Percentiles rank a stretch among this genome's conserved stretches.
phyloP scores from a whole-genome alignment of 2,797 vertebrate genomes.

The Anguilla megastoma region DNA sequence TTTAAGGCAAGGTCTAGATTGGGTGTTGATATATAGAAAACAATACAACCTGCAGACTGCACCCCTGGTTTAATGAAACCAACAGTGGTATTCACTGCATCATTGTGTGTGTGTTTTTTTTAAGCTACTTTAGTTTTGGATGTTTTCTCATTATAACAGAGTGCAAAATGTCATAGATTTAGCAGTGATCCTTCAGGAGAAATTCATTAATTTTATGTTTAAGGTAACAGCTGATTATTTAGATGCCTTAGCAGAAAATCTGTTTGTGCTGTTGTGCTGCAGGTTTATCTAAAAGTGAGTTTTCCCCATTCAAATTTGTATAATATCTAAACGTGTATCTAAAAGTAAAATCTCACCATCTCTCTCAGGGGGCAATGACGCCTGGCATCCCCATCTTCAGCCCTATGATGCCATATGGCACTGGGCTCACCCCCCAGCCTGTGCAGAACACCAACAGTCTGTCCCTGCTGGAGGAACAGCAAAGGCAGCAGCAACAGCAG shows the following conservation, averaged over 20 bases:
- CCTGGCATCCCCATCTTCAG: conserved; percentile 91
- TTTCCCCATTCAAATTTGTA: not conserved
- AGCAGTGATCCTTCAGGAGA: not conserved
- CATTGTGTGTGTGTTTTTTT: no score
- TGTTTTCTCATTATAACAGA: not conserved
- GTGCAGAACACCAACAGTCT: conserved; percentile 91
- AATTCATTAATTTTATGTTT: not conserved
- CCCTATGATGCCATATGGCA: conserved; percentile 98
- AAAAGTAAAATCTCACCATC: not conserved
- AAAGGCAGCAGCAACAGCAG: conserved; percentile 78
- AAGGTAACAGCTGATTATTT: not conserved
- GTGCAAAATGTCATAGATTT: no score
- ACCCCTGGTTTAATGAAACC: no score
- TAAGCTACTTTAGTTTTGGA: not conserved
- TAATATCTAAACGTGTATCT: not conserved
- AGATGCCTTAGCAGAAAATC: not conserved
- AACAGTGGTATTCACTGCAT: no score
- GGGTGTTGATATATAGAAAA: no score
- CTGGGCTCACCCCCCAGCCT: conserved; percentile 94
- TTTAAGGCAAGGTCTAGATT: no score
- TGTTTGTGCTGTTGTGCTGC: not conserved
- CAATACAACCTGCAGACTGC: no score
- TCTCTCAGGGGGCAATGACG: conserved; percentile 89
- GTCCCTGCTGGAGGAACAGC: conserved; percentile 94
- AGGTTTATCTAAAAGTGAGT: not conserved